phyloP scores from a whole-genome alignment of 1,140 invertebrate genomes.

The Heliconius hewitsoni region DNA sequence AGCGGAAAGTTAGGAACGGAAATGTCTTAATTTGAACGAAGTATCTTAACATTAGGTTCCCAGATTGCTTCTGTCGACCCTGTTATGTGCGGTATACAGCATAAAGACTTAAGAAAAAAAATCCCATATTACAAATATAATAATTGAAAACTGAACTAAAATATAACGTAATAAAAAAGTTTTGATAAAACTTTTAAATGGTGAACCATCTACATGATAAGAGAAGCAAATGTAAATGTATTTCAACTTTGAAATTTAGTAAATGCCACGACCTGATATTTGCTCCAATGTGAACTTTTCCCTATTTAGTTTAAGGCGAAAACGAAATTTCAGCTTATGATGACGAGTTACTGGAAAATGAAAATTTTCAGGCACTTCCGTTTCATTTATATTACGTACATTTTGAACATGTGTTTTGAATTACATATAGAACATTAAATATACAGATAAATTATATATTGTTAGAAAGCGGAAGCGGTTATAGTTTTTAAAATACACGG shows the following conservation, averaged over 20 bases:
- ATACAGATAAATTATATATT: not conserved
- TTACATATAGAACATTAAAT: not conserved
- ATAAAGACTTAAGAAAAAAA: no score
- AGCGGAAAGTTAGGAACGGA: no score
- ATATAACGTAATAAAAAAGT: not conserved
- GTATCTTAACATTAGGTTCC: no score
- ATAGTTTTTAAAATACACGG: no score
- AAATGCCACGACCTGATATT: slow-evolving; percentile 23
- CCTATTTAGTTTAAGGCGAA: slow-evolving; percentile 33
- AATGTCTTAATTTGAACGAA: no score
- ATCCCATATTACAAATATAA: not conserved
- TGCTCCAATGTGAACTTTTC: slow-evolving; percentile 28
- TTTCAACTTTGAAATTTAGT: slow-evolving; percentile 15
- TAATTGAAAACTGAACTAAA: not conserved
- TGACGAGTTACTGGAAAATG: slow-evolving; percentile 22
- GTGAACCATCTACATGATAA: not conserved
- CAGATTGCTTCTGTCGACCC: no score
- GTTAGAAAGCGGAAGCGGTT: no score
- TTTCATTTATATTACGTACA: slow-evolving; percentile 12
- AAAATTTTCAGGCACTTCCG: slow-evolving; percentile 25
- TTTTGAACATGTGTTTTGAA: not conserved
- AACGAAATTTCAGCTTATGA: slow-evolving; percentile 23
- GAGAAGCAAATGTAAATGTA: not conserved
- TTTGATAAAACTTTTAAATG: slow-evolving; percentile 1
- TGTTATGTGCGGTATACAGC: no score